A percentile compares a stretch with the other conserved stretches of the same genome.
phyloP scores from a whole-genome alignment of 2,888 invertebrate species.

The Arge pagana region DNA sequence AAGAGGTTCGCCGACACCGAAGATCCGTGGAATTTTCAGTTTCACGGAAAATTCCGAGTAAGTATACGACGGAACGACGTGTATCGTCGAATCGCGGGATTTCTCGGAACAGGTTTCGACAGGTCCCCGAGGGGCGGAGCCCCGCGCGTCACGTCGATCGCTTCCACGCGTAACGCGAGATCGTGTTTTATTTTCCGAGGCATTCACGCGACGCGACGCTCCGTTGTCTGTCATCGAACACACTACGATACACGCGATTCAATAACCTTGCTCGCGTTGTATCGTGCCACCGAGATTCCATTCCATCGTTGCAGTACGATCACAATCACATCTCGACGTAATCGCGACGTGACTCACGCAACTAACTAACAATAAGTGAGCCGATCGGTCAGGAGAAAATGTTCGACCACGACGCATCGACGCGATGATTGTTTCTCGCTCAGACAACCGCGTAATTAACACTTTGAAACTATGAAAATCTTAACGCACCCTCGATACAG shows the following conservation, averaged over 20 bases:
- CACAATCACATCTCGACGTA: too few species aligned
- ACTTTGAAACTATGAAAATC: too few species aligned
- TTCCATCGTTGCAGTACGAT: too few species aligned
- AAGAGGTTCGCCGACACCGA: not conserved
- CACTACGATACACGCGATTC: conserved; percentile 2
- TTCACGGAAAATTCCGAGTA: not conserved
- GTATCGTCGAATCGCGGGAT: not conserved
- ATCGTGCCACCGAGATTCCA: too few species aligned
- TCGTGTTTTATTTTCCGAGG: conserved; percentile 14
- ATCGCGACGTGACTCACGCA: too few species aligned
- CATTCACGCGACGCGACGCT: conserved; percentile 5
- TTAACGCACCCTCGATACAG: too few species aligned
- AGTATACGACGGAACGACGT: conserved; percentile 3
- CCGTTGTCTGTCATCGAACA: conserved; percentile 5
- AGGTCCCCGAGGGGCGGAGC: conserved; percentile 28
- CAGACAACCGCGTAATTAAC: too few species aligned
- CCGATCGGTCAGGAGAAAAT: too few species aligned
- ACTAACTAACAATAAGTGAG: too few species aligned
- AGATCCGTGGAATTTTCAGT: not conserved
- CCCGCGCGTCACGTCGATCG: conserved; percentile 38
- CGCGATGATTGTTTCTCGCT: too few species aligned
- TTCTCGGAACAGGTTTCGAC: conserved; percentile 3
- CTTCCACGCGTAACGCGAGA: conserved; percentile 34
- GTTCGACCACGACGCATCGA: too few species aligned
- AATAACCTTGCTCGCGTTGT: too few species aligned